phyloP scores from a whole-genome alignment of 2,113 vertebrate species.

The Dromiciops gliroides region DNA sequence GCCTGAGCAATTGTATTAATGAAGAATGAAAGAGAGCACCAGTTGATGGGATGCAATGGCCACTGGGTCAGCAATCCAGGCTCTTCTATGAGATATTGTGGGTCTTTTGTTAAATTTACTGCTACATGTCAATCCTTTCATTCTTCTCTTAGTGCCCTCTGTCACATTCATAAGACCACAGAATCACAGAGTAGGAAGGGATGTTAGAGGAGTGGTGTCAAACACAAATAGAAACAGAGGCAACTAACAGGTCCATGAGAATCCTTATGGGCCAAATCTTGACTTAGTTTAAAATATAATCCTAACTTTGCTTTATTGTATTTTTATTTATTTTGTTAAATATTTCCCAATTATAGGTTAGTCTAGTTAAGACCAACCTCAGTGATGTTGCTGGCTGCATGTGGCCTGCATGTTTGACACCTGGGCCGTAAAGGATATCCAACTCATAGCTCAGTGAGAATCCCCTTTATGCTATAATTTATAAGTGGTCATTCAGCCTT shows the following conservation, averaged over 20 bases:
- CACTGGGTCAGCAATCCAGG: not conserved
- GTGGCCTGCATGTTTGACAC: not conserved
- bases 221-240: not conserved
- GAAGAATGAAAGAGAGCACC: not conserved
- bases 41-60: conserved; percentile 8
- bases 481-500: not conserved
- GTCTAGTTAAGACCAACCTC: not conserved
- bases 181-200: not conserved
- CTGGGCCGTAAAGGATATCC: not conserved
- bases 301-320: not conserved
- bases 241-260: not conserved
- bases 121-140: not conserved
- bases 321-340: not conserved
- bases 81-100: not conserved
- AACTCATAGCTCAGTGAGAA: not conserved
- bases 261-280: not conserved
- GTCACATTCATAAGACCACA: not conserved
- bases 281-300: not conserved
- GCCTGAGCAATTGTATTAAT: conserved; percentile 8
- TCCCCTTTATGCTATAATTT: not conserved
- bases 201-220: not conserved
- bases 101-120: conserved; percentile 16
- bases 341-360: not conserved
- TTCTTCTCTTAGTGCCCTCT: not conserved
- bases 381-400: not conserved